phyloP scores from a whole-genome alignment of 1,140 invertebrate species.

The Rhyacophila brunnea region DNA sequence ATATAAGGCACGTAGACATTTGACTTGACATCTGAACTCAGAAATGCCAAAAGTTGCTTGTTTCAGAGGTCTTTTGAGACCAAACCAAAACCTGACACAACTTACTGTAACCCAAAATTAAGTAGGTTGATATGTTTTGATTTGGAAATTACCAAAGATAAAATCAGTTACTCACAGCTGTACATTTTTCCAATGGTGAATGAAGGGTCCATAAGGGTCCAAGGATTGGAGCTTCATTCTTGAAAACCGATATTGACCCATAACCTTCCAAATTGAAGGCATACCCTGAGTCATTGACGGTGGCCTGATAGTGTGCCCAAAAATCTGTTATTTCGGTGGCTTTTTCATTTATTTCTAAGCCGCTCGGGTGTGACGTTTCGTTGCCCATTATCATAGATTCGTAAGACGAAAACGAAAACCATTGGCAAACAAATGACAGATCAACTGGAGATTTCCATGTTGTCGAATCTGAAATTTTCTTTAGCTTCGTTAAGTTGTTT shows the following conservation, averaged over 20 bases:
- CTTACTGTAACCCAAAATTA: too few relatives aligned
- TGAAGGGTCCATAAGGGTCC: constrained; percentile 62
- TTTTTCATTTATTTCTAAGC: constrained; percentile 72
- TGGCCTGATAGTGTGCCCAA: constrained; percentile 72
- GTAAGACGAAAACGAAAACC: neutral
- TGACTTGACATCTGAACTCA: too few relatives aligned
- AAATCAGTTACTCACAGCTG: constrained; percentile 63
- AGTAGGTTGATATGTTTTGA: too few relatives aligned
- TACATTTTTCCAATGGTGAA: constrained; percentile 69
- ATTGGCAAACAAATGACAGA: too few relatives aligned
- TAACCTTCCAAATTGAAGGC: constrained; percentile 55
- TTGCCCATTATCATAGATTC: constrained; percentile 63
- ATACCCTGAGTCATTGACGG: constrained; percentile 55
- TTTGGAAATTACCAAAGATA: too few relatives aligned
- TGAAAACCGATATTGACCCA: constrained; percentile 70
- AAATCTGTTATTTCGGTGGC: constrained; percentile 72
- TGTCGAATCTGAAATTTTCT: too few relatives aligned
- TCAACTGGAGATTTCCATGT: too few relatives aligned
- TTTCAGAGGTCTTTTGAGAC: too few relatives aligned
- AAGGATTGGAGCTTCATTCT: constrained; percentile 62
- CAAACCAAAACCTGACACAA: too few relatives aligned
- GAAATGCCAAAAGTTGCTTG: too few relatives aligned
- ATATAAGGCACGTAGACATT: too few relatives aligned
- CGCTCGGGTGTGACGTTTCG: constrained; percentile 68
- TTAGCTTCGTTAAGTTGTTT: too few relatives aligned